Conservation (phyloP, 1,140 invertebrate species). For the Aphelinus certus region DNA sequence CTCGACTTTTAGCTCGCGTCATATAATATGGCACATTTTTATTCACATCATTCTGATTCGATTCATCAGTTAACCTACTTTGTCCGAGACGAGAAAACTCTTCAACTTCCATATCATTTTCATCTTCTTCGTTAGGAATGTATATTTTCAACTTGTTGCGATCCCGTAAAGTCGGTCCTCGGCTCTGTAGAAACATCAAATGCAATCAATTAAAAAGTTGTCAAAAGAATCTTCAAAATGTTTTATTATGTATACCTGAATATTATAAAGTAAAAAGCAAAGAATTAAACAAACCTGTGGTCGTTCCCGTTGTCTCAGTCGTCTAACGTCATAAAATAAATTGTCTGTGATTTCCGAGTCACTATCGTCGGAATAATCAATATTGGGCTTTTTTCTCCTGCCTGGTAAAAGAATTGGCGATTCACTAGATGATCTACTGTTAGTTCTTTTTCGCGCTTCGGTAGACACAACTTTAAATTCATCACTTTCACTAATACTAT, state of each 20-base stretch:
- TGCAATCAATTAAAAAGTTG: neutral
- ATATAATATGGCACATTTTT: too few species aligned
- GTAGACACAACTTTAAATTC: neutral
- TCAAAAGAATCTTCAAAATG: neutral
- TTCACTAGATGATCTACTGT: slow-evolving; percentile 6
- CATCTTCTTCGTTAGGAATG: slow-evolving; percentile 6
- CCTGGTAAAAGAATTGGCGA: neutral
- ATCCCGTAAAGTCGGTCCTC: neutral
- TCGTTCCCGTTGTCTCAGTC: neutral
- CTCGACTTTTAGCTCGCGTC: too few species aligned
- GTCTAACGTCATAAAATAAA: neutral
- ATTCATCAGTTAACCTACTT: too few species aligned
- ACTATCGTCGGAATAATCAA: slow-evolving; percentile 29
- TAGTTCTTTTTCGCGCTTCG: slow-evolving; percentile 8
- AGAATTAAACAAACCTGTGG: slow-evolving; percentile 20
- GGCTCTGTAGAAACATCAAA: slow-evolving; percentile 14
- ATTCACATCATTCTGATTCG: too few species aligned
- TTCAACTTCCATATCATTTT: slow-evolving; percentile 35
- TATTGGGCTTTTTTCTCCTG: slow-evolving; percentile 17
- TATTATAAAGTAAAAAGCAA: neutral
- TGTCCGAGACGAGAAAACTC: slow-evolving; percentile 15
- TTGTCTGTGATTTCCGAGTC: slow-evolving; percentile 9
- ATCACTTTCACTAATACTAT: neutral
- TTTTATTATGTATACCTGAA: neutral
- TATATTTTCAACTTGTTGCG: neutral